Percentiles rank a stretch among this genome's conserved stretches.
Evolutionary conservation across 2,888 invertebrate genomes (phyloP).

Genomic region (Rotaria magnacalcarata): DNA sequence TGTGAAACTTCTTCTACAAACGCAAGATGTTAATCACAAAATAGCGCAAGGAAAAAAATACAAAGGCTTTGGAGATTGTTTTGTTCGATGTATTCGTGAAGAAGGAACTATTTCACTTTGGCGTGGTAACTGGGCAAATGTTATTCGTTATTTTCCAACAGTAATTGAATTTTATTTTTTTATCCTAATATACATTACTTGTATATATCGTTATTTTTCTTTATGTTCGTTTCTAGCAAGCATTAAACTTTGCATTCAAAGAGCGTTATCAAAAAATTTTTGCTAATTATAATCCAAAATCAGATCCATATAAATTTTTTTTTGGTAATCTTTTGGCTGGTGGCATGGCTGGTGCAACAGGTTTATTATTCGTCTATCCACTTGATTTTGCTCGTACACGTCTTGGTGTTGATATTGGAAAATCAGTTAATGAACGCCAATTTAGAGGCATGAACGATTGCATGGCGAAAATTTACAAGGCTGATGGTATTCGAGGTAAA

Average conservation of each 20-base stretch:
- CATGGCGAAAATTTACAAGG: background rate
- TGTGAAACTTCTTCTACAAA: slow-evolving; percentile 85
- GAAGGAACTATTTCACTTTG: slow-evolving; percentile 53
- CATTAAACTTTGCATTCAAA: slow-evolving; percentile 88
- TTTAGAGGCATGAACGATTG: slow-evolving; percentile 58
- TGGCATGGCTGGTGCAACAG: slow-evolving; percentile 81
- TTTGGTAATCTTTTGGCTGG: slow-evolving; percentile 76
- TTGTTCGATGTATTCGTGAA: slow-evolving; percentile 50
- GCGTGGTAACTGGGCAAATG: slow-evolving; percentile 55
- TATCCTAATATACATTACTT: slow-evolving; percentile 54
- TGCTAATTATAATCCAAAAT: slow-evolving; percentile 43
- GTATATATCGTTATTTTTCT: slow-evolving; percentile 71
- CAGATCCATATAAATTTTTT: slow-evolving; percentile 47
- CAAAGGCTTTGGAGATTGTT: slow-evolving; percentile 52
- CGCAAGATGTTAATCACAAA: slow-evolving; percentile 55
- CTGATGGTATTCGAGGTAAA: slow-evolving; percentile 24
- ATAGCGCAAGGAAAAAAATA: slow-evolving; percentile 48
- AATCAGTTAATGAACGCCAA: slow-evolving; percentile 52
- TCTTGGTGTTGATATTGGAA: slow-evolving; percentile 50
- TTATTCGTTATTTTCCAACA: slow-evolving; percentile 50
- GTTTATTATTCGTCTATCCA: slow-evolving; percentile 87
- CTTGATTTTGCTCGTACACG: slow-evolving; percentile 90
- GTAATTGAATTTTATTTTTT: slow-evolving; percentile 53
- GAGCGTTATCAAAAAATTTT: slow-evolving; percentile 48
- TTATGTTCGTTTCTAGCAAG: slow-evolving; percentile 63